Percentiles rank a stretch among this genome's conserved stretches.
Evolutionary conservation across 2,113 vertebrate genomes (phyloP).

Genomic region (Tragelaphus buxtoni): DNA sequence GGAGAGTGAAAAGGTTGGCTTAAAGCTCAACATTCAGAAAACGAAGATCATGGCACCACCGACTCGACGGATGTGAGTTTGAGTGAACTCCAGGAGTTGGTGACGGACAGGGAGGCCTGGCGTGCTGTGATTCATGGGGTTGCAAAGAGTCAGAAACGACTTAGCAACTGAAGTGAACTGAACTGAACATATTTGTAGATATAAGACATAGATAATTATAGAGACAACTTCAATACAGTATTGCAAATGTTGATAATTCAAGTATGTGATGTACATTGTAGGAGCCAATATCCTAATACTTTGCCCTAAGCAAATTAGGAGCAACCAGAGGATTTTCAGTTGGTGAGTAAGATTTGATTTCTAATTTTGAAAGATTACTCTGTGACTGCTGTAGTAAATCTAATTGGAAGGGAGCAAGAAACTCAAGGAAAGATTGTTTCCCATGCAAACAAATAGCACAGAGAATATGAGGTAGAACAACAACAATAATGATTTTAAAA

Average conservation of each 20-base stretch:
- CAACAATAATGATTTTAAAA: background rate
- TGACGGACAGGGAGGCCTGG: no score
- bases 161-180: no score
- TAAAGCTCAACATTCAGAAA: no score
- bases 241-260: background rate
- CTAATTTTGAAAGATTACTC: background rate
- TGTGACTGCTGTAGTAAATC: background rate
- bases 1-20: background rate
- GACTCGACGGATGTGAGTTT: no score
- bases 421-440: background rate
- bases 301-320: background rate
- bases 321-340: background rate
- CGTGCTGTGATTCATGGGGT: no score
- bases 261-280: background rate
- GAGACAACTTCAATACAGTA: background rate
- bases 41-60: no score
- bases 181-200: background rate
- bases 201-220: background rate
- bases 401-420: background rate
- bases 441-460: background rate
- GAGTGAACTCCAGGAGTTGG: no score
- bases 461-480: background rate
- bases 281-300: background rate
- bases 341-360: background rate
- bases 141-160: no score